phyloP scores from a whole-genome alignment of 2,113 vertebrate genomes.

The Haplochromis vanheusdeni region DNA sequence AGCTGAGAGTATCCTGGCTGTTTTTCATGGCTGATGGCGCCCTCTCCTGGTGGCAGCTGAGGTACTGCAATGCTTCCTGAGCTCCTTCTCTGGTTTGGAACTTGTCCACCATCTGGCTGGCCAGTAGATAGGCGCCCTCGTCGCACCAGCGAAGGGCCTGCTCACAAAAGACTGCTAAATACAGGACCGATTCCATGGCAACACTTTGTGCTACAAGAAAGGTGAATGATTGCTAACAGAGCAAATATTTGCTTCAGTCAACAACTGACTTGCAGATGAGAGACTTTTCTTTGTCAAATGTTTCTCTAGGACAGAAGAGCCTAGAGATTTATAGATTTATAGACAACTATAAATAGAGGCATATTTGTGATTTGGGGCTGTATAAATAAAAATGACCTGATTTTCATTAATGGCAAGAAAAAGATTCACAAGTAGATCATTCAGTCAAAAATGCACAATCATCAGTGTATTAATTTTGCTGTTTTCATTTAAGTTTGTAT shows the following conservation, averaged over 20 bases:
- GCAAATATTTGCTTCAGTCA: neutral
- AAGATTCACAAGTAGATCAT: neutral
- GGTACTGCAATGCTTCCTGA: conserved; percentile 81
- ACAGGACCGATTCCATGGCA: neutral
- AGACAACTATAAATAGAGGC: neutral
- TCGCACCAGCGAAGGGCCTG: conserved; percentile 89
- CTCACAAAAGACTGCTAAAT: neutral
- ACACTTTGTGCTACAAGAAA: neutral
- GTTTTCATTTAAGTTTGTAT: neutral
- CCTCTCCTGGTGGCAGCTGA: conserved; percentile 81
- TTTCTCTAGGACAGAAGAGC: neutral
- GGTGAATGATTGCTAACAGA: neutral
- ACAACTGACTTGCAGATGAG: neutral
- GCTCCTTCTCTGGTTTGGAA: conserved; percentile 89
- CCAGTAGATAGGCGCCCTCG: conserved; percentile 87
- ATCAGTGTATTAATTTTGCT: neutral
- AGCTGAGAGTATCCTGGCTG: conserved; percentile 73
- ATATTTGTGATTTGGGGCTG: neutral
- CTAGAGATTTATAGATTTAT: neutral
- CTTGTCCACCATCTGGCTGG: conserved; percentile 86
- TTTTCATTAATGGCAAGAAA: neutral
- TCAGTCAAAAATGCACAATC: neutral
- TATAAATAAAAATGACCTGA: neutral
- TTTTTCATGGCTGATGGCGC: conserved; percentile 72
- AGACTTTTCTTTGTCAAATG: neutral